These are phyloP conservation scores for Lasioglossum albipes DNA, from an alignment of 1,140 invertebrate species.

Conservation along the genomic window DNA sequence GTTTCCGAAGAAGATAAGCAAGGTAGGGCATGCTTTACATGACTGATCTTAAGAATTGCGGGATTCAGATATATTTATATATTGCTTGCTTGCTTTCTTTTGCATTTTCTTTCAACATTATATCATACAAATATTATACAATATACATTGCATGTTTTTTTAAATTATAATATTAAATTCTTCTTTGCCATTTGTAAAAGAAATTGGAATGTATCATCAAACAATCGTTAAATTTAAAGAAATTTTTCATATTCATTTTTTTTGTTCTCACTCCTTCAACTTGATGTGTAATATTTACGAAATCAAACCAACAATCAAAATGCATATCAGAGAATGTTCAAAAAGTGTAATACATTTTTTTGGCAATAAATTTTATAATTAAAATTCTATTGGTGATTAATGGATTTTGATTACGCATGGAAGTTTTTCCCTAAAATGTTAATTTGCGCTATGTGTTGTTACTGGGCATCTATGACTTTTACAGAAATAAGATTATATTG, in stretches of 20 bases:
- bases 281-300: background rate
- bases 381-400: no score
- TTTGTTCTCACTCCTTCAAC: conserved; percentile 19
- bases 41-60: no score
- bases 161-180: background rate
- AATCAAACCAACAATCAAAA: background rate
- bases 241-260: conserved; percentile 7
- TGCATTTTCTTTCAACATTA: conserved; percentile 26
- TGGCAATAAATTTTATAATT: background rate
- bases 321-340: background rate
- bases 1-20: conserved; percentile 49
- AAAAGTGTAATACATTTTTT: background rate
- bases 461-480: no score
- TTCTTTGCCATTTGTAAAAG: background rate
- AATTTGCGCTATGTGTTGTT: no score
- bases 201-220: background rate
- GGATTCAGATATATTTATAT: background rate
- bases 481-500: no score
- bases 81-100: background rate
- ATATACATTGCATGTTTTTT: background rate
- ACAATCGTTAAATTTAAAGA: background rate
- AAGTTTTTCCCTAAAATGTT: no score
- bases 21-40: conserved; percentile 51
- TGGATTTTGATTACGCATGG: no score
- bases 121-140: background rate